A percentile compares a stretch with the other conserved stretches of the same genome.
phyloP scores from a whole-genome alignment of 2,797 vertebrate species.

The Dendrocincla tyrannina region DNA sequence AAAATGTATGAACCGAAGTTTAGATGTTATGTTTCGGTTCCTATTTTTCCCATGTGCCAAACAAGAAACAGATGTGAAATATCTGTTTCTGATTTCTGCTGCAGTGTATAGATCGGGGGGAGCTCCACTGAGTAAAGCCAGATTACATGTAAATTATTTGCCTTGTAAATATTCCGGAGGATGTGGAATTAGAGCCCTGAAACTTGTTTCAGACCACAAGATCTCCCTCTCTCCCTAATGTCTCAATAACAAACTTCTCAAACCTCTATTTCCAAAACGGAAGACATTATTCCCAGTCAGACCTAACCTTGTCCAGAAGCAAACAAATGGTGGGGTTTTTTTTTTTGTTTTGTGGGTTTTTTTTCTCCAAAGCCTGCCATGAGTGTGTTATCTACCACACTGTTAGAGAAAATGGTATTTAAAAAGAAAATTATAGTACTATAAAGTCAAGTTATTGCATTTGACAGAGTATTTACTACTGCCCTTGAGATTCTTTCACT shows the following conservation, averaged over 20 bases:
- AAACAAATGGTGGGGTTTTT: neutral
- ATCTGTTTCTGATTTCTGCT: conserved; percentile 33
- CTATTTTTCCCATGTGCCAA: conserved; percentile 2
- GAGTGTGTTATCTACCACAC: neutral
- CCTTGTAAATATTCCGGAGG: conserved; percentile 13
- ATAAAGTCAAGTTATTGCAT: neutral
- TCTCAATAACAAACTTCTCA: neutral
- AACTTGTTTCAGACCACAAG: conserved; percentile 6
- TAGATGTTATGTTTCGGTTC: neutral
- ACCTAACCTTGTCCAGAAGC: neutral
- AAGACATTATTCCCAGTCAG: neutral
- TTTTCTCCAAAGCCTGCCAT: neutral
- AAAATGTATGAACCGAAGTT: neutral
- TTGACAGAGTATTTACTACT: neutral
- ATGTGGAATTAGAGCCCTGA: conserved; percentile 26
- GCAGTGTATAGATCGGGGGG: neutral
- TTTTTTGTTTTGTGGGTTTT: too few species aligned
- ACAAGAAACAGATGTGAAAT: conserved; percentile 21
- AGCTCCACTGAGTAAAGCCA: conserved; percentile 10
- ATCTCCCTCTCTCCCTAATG: neutral
- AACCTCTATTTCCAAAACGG: neutral
- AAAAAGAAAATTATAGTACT: neutral
- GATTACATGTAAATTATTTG: conserved; percentile 11
- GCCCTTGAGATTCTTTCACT: neutral
- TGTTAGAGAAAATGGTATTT: neutral